Evolutionary conservation across 2,797 vertebrate species (phyloP).

Genomic region (Notolabrus celidotus): DNA sequence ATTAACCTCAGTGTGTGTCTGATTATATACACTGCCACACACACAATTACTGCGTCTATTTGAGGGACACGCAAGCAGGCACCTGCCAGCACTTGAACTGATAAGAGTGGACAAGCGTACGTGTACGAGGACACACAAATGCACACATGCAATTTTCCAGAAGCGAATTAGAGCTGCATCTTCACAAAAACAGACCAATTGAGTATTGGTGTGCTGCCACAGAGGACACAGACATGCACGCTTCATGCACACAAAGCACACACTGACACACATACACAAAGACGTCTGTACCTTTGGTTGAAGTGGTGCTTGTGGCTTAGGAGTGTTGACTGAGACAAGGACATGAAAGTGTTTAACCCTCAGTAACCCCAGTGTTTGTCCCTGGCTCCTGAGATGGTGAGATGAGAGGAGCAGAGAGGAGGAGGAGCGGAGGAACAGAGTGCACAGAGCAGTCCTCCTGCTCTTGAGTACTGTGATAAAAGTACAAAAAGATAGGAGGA

Average conservation of each 20-base stretch:
- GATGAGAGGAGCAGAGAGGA: conserved; percentile 37
- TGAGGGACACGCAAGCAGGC: conserved; percentile 18
- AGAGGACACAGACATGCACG: conserved; percentile 10
- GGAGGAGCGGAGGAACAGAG: too few relatives aligned
- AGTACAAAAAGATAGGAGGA: too few relatives aligned
- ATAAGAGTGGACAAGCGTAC: conserved; percentile 4
- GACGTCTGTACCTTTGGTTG: neutral
- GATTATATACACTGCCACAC: conserved; percentile 13
- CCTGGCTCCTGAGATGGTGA: conserved; percentile 16
- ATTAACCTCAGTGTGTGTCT: conserved; percentile 40
- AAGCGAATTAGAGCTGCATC: conserved; percentile 1
- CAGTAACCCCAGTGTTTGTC: conserved; percentile 50
- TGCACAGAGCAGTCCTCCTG: neutral
- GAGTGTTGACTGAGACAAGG: conserved; percentile 41
- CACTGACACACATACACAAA: neutral
- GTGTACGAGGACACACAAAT: conserved; percentile 11
- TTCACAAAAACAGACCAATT: conserved; percentile 5
- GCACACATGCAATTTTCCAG: conserved; percentile 8
- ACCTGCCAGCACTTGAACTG: conserved; percentile 47
- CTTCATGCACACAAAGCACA: neutral
- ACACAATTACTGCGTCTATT: conserved; percentile 12
- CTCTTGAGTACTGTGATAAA: conserved; percentile 3
- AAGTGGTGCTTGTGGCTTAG: conserved; percentile 48
- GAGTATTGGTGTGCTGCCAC: neutral
- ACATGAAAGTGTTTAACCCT: conserved; percentile 65